Evolutionary conservation across 2,113 vertebrate genomes (phyloP), one percentile per base, ranked within the genome.

Genomic region (Siniperca chuatsi): DNA sequence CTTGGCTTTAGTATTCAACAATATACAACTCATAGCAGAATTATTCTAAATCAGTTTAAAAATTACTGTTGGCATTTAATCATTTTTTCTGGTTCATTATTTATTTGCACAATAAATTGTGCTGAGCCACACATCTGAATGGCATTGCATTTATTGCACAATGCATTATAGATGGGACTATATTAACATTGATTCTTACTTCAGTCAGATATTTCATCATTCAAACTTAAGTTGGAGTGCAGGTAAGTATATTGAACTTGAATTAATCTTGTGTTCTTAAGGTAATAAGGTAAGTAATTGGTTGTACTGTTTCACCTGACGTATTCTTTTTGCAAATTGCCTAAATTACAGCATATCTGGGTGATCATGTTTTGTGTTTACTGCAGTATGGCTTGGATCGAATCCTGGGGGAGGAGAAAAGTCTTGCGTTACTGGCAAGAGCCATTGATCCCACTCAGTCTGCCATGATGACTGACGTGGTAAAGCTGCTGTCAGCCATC

Each of bases 401-500:
- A 92, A 99, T 99, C 94, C 95, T 99, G 88, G 96, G 95, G 86
- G 98, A 99, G 92, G 97, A 99, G 91, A 98, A 96, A 89, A 98
- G 97, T 91, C 96, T 99, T 86, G 92, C 94, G 15, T 94, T 99
- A 78, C 81, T 99, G 89, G 96, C 97, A 78, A 97, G 93, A 95
- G 97, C 97, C 40, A 97, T 99, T 60, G 97, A 99, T 93, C 97
- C 98, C 33, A 94, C 88, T 85, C 96, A 98, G 82, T 95, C 97
- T 23, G 96, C 90, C 80, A 97, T 98, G 97, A 99, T 99, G 98
- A 99, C 97, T 0, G 98, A 99, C 66, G 96, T 97, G 84, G 96
- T 99, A 48, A 99, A 99, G 91, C 96, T 99, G 29, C 96, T 99
- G 11, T 99, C 98, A 73, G 98, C 98, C 83, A 97, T 99, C 90